These are phyloP conservation scores for Sepiola atlantica DNA, from an alignment of 2,888 invertebrate genomes.

Conservation along the genomic window DNA sequence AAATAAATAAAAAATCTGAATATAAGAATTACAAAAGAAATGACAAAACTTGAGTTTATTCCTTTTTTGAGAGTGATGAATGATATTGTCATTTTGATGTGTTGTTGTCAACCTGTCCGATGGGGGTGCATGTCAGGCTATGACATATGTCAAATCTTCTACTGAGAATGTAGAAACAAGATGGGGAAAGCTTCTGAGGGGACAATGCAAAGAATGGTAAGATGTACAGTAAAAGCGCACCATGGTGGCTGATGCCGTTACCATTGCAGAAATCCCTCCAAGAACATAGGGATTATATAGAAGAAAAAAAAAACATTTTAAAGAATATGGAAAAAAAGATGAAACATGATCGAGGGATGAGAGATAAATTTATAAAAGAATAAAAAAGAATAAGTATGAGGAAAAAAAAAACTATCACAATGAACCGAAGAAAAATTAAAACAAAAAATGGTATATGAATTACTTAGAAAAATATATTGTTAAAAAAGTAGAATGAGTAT, in stretches of 20 bases:
- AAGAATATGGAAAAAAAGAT: not conserved
- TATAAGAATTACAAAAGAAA: not conserved
- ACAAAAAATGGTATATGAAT: not conserved
- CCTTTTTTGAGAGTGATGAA: not conserved
- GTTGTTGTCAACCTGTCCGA: slow-evolving; percentile 20
- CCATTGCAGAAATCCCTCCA: slow-evolving; percentile 19
- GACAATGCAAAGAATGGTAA: not conserved
- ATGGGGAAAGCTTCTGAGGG: not conserved
- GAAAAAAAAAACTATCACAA: no score
- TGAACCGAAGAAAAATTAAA: not conserved
- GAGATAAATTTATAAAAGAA: slow-evolving; percentile 8
- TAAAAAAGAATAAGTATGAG: not conserved
- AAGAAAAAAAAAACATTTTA: not conserved
- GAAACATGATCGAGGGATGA: not conserved
- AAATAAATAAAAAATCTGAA: not conserved
- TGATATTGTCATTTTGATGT: slow-evolving; percentile 14
- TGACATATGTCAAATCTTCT: slow-evolving; percentile 32
- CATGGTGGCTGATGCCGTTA: not conserved
- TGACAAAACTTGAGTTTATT: slow-evolving; percentile 32
- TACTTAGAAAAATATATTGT: not conserved
- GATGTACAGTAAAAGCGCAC: not conserved
- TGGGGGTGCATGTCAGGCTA: not conserved
- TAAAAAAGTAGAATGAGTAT: not conserved
- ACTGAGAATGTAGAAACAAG: not conserved
- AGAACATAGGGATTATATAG: not conserved